Evolutionary conservation across 2,888 invertebrate genomes (phyloP).

Genomic region (Polydrusus tereticollis): DNA sequence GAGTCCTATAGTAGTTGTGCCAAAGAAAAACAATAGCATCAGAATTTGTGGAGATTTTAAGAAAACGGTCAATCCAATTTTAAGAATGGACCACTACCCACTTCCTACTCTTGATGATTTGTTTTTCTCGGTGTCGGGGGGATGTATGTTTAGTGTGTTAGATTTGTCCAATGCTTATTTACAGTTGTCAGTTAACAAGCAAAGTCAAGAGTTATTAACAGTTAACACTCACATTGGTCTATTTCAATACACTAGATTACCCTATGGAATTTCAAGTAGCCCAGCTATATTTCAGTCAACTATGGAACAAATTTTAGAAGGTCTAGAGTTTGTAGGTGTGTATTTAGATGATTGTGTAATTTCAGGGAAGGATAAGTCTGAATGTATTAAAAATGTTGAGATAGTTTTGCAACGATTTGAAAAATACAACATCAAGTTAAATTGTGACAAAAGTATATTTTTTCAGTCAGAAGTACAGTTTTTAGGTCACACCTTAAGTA

Average conservation of each 20-base stretch:
- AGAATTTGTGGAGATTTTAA: conserved; percentile 55
- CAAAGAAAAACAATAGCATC: conserved; percentile 41
- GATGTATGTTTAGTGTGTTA: conserved; percentile 52
- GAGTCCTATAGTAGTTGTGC: conserved; percentile 39
- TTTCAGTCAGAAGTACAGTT: conserved; percentile 58
- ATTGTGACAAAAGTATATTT: conserved; percentile 59
- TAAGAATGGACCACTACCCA: conserved; percentile 49
- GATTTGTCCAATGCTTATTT: conserved; percentile 57
- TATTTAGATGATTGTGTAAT: conserved; percentile 40
- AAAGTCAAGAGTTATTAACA: conserved; percentile 54
- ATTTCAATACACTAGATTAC: conserved; percentile 58
- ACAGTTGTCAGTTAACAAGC: conserved; percentile 58
- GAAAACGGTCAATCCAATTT: conserved; percentile 53
- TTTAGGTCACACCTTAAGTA: conserved; percentile 54
- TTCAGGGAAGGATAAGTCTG: conserved; percentile 31
- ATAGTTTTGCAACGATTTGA: conserved; percentile 52
- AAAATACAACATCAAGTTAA: conserved; percentile 56
- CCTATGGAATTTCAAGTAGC: conserved; percentile 61
- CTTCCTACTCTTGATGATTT: conserved; percentile 54
- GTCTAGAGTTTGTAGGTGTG: conserved; percentile 55
- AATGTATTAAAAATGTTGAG: conserved; percentile 53
- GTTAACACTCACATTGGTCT: conserved; percentile 60
- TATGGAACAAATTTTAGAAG: conserved; percentile 59
- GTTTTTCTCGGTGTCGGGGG: conserved; percentile 51
- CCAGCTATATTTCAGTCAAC: conserved; percentile 60